Conservation (phyloP, 2,888 invertebrate species). For the Hyposoter dolosus region DNA sequence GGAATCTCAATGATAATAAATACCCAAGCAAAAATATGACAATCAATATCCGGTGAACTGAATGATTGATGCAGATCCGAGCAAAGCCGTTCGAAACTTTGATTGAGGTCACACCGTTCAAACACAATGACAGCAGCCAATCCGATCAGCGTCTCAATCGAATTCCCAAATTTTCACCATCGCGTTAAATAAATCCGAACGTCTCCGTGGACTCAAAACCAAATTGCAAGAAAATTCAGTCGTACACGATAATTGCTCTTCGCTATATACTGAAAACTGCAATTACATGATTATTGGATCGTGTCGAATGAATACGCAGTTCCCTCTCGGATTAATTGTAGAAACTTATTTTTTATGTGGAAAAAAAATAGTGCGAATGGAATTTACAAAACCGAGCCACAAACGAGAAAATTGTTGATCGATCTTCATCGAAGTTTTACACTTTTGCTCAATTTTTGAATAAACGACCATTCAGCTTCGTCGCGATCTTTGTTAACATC, state of each 20-base stretch:
- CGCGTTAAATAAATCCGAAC: neutral
- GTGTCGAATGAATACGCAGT: neutral
- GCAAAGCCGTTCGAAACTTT: constrained; percentile 10
- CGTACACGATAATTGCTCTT: constrained; percentile 8
- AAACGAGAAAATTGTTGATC: constrained; percentile 10
- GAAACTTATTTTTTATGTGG: neutral
- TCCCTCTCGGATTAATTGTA: neutral
- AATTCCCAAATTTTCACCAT: neutral
- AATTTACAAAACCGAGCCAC: no score
- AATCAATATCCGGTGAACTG: constrained; percentile 12
- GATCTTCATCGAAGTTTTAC: neutral
- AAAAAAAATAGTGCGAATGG: neutral
- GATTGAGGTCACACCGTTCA: constrained; percentile 9
- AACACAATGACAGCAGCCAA: neutral
- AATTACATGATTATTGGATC: constrained; percentile 22
- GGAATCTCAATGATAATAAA: constrained; percentile 28
- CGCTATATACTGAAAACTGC: neutral
- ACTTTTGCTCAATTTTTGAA: constrained; percentile 17
- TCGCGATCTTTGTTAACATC: neutral
- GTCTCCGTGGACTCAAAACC: neutral
- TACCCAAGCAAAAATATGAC: constrained; percentile 23
- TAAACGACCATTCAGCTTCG: neutral
- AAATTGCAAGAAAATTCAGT: neutral
- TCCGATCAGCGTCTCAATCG: neutral
- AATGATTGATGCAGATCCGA: constrained; percentile 22